phyloP scores from a whole-genome alignment of 2,113 vertebrate genomes.

The Psilopsiagon aurifrons region DNA sequence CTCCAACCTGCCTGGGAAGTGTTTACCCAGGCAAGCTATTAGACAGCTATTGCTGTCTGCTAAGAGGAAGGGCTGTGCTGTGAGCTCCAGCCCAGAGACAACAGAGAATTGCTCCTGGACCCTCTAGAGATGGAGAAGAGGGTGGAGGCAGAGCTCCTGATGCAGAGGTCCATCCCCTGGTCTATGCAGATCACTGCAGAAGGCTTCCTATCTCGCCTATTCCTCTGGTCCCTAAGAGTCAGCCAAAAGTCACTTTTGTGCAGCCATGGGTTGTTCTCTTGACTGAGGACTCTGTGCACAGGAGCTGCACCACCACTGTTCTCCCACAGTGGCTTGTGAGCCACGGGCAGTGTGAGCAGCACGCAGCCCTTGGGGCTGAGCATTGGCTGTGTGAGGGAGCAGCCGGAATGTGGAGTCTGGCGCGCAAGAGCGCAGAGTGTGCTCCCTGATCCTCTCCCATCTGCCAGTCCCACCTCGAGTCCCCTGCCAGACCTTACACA shows the following conservation, averaged over 20 bases:
- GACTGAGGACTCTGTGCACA: not conserved
- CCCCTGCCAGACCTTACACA: not conserved
- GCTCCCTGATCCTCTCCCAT: not conserved
- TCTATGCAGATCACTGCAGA: not conserved
- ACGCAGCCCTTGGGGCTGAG: not conserved
- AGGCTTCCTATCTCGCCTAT: not conserved
- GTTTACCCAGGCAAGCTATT: not conserved
- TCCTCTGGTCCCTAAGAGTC: fast-evolving
- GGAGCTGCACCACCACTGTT: fast-evolving
- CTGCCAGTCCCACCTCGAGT: fast-evolving
- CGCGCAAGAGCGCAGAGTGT: fast-evolving
- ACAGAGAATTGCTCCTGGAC: not conserved
- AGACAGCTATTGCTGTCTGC: not conserved
- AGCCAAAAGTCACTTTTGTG: not conserved
- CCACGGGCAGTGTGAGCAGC: not conserved
- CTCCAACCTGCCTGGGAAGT: not conserved
- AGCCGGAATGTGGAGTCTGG: not conserved
- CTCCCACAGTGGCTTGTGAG: fast-evolving
- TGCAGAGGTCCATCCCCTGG: not conserved
- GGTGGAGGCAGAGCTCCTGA: not conserved
- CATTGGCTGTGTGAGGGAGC: fast-evolving
- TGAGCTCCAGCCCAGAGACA: not conserved
- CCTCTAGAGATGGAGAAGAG: not conserved
- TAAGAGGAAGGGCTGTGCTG: not conserved
- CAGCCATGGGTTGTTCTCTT: not conserved